Evolutionary conservation across 2,888 invertebrate genomes (phyloP).

Genomic region (Dione vanillae): DNA sequence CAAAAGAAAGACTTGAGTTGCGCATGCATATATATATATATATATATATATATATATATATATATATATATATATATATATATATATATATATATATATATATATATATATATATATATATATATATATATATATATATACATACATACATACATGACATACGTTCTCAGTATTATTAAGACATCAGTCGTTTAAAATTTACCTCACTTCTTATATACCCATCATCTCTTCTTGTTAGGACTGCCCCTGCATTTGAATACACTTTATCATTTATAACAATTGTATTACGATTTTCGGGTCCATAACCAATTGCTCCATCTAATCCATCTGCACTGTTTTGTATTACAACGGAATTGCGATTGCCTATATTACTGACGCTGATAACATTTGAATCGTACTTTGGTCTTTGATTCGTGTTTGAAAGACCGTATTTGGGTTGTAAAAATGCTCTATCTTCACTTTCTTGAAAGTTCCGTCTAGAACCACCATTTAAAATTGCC

Average conservation of each 20-base stretch:
- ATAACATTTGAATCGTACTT: not conserved
- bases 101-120: too few relatives aligned
- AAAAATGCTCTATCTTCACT: not conserved
- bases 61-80: too few relatives aligned
- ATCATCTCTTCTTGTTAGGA: not conserved
- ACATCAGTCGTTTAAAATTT: not conserved
- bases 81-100: too few relatives aligned
- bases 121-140: too few relatives aligned
- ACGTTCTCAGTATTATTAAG: not conserved
- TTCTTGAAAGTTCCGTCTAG: not conserved
- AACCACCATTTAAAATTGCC: conserved; percentile 11
- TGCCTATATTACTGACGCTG: conserved; percentile 28
- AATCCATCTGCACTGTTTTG: conserved; percentile 1
- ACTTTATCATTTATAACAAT: conserved; percentile 24
- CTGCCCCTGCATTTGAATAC: not conserved
- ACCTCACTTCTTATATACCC: not conserved
- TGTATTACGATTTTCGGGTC: conserved; percentile 29
- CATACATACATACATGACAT: too few relatives aligned
- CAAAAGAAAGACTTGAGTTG: too few relatives aligned
- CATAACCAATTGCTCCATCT: conserved; percentile 11
- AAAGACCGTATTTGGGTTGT: not conserved
- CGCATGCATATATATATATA: too few relatives aligned
- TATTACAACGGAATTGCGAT: conserved; percentile 18
- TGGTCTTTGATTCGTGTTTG: not conserved
- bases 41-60: too few relatives aligned